These are phyloP conservation scores for Metallyticus violacea DNA, from an alignment of 2,888 invertebrate species.

Conservation along the genomic window DNA sequence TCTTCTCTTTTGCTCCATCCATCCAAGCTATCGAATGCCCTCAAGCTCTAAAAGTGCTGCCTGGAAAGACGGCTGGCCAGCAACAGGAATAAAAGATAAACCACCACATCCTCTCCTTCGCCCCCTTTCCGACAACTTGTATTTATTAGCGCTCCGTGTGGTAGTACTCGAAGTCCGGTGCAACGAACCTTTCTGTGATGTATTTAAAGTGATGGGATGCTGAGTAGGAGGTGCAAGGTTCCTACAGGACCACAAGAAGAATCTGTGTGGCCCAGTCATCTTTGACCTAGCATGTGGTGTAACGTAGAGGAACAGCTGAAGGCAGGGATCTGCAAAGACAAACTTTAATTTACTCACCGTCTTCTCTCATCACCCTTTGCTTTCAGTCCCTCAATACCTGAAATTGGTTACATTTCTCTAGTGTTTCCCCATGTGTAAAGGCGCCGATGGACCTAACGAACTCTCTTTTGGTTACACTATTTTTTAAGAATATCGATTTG, in stretches of 20 bases:
- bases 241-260: background rate
- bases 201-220: background rate
- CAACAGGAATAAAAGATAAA: background rate
- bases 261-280: background rate
- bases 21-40: background rate
- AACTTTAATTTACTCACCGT: too few species aligned
- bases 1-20: background rate
- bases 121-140: background rate
- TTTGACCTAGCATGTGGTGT: too few species aligned
- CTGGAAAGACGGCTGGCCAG: background rate
- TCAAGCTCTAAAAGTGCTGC: conserved; percentile 2
- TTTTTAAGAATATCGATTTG: too few species aligned
- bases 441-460: too few species aligned
- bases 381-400: too few species aligned
- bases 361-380: too few species aligned
- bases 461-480: too few species aligned
- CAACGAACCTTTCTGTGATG: conserved; percentile 5
- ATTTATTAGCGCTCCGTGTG: background rate
- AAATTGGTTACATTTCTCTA: too few species aligned
- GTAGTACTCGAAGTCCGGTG: background rate
- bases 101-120: background rate
- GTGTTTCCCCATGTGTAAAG: too few species aligned
- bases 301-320: background rate
- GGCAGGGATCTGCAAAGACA: too few species aligned
- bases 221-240: background rate